Evolutionary conservation across 2,113 vertebrate genomes (phyloP), one percentile per base, ranked within the genome.

Genomic region (Daphoenositta chrysoptera): DNA sequence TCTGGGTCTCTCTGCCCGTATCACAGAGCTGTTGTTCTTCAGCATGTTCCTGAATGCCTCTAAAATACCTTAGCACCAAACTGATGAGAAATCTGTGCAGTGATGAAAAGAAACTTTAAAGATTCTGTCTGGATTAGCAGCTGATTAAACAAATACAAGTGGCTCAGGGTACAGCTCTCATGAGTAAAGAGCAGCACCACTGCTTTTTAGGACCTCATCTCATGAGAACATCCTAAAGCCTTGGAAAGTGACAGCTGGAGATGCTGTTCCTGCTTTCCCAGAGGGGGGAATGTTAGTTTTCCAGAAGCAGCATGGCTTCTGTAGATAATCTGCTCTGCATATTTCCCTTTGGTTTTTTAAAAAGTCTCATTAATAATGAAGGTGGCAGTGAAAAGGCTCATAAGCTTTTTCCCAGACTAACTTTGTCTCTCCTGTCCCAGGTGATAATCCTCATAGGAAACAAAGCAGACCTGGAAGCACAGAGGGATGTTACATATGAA

Each of bases 361-460:
- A 44, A 53, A 18, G 18, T 54, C 39, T 56, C 18, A 2, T 10
- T 47, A 28, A 6, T 39, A 15, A 47, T 7, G 48, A 57, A 45
- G 15, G 26, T 54, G 45, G 58, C 40, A 58, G 56, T 8, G 28
- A 42, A 61, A 58, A 64, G 24, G 50, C 66, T 76, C 8, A 13
- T 31, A 3, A 54, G 40, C 22, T 86, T 37, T 88, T 75, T 54
- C 23, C 45, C 40, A 22, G 60, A 37, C 72, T 97, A 30, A 95
- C 28, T 79, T 81, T 96, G n/a, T 97, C 80, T 90, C 86, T 97
- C 72, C 94, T 75, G 83, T 84, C 89, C 63, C 96, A 99, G 99
- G 99, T 99, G 97, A 99, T 99, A 97, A 99, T 99, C 97, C 98
- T 99, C 96, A 99, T 99, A 96, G 99, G 99, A 94, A 99, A 99